phyloP scores from a whole-genome alignment of 2,113 vertebrate species.

The Uria lomvia region DNA sequence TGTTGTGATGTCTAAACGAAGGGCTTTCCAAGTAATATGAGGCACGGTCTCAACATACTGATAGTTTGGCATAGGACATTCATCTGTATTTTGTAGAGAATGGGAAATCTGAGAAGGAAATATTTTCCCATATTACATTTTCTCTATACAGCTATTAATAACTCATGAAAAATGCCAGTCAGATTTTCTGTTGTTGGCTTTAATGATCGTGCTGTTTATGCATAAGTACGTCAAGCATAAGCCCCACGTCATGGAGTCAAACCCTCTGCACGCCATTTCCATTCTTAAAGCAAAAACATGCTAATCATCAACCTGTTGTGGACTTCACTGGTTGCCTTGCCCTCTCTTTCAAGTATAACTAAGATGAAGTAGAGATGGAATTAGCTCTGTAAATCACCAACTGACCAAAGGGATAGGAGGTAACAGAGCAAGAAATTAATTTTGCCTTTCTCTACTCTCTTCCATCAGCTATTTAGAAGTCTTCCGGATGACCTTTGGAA shows the following conservation, averaged over 20 bases:
- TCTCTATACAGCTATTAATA: not conserved
- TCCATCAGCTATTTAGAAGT: not conserved
- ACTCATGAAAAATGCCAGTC: not conserved
- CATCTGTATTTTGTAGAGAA: not conserved
- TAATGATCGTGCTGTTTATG: not conserved
- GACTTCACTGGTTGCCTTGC: not conserved
- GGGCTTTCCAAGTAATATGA: not conserved
- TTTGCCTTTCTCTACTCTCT: not conserved
- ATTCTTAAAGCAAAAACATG: not conserved
- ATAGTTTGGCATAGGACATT: not conserved
- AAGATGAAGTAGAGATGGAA: not conserved
- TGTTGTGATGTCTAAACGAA: not conserved
- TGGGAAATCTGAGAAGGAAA: not conserved
- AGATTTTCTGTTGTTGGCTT: not conserved
- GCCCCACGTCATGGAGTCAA: not conserved
- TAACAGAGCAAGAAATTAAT: slow-evolving; percentile 19
- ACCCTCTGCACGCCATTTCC: not conserved
- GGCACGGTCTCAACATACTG: not conserved
- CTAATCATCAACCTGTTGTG: not conserved
- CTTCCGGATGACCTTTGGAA: not conserved
- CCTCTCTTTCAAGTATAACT: not conserved
- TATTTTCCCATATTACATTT: not conserved
- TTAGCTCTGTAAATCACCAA: not conserved
- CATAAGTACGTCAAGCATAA: not conserved
- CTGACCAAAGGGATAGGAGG: not conserved